These are phyloP conservation scores for Beaufortia kweichowensis DNA, from an alignment of 2,113 vertebrate genomes.

Conservation along the genomic window DNA sequence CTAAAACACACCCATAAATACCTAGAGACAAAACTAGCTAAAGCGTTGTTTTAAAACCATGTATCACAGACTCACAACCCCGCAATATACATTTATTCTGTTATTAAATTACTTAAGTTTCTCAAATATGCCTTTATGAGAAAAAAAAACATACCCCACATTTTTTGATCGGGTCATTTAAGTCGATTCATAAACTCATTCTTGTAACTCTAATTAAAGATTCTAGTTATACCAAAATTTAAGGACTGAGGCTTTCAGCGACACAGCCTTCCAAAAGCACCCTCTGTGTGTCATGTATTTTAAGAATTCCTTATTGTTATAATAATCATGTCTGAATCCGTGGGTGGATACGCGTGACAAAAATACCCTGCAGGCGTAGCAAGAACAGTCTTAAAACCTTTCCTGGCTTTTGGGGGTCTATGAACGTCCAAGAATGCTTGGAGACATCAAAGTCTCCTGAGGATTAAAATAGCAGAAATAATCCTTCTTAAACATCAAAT, in stretches of 20 bases:
- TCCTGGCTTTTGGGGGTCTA: neutral
- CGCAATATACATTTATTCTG: neutral
- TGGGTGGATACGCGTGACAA: conserved; percentile 50
- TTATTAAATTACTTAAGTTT: neutral
- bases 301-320: conserved; percentile 47
- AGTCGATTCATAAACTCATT: neutral
- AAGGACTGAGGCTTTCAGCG: conserved; percentile 39
- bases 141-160: neutral
- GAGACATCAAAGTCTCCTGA: conserved; percentile 24
- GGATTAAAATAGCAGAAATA: conserved; percentile 48
- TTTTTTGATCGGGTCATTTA: neutral
- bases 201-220: conserved; percentile 49
- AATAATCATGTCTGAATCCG: conserved; percentile 56
- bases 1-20: conserved; percentile 19
- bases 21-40: too few species aligned
- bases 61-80: too few species aligned
- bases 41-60: neutral
- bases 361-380: conserved; percentile 47
- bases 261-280: conserved; percentile 38
- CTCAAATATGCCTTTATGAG: neutral
- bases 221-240: conserved; percentile 60
- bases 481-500: conserved; percentile 30
- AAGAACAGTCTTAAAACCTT: conserved; percentile 3
- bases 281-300: conserved; percentile 34
- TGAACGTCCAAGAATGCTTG: conserved; percentile 3